Percentiles rank a stretch among this genome's conserved stretches.
These are phyloP conservation scores for Vulpes ferrilata DNA, from an alignment of 2,113 vertebrate genomes.

Conservation along the genomic window DNA sequence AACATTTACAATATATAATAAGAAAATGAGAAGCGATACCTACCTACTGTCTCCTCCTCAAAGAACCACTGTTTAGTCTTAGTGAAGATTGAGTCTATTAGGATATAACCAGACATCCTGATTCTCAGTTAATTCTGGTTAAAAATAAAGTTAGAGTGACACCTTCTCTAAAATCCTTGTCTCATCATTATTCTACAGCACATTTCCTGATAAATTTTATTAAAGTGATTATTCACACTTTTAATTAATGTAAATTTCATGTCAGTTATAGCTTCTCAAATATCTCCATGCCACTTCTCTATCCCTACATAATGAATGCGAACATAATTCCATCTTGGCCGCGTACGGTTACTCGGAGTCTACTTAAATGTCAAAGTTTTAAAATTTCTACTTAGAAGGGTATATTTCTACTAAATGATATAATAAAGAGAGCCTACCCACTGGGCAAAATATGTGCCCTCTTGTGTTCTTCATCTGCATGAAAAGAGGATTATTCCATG, in stretches of 20 bases:
- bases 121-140: not conserved
- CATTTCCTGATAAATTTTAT: not conserved
- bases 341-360: rapidly evolving
- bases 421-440: too few relatives aligned
- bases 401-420: not conserved
- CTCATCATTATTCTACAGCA: too few relatives aligned
- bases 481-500: too few relatives aligned
- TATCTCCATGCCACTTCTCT: rapidly evolving
- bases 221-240: not conserved
- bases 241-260: not conserved
- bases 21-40: not conserved
- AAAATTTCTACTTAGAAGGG: not conserved
- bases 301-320: not conserved
- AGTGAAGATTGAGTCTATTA: not conserved
- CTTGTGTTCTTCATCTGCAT: not conserved
- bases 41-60: not conserved
- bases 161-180: not conserved
- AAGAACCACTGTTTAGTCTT: not conserved
- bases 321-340: not conserved
- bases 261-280: too few relatives aligned
- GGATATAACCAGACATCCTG: not conserved
- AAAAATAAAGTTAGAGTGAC: too few relatives aligned
- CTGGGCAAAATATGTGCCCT: too few relatives aligned
- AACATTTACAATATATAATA: not conserved
- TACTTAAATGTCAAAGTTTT: not conserved